These are phyloP conservation scores for Meloidogyne floridensis DNA, from an alignment of 1,140 invertebrate genomes.

Conservation along the genomic window DNA sequence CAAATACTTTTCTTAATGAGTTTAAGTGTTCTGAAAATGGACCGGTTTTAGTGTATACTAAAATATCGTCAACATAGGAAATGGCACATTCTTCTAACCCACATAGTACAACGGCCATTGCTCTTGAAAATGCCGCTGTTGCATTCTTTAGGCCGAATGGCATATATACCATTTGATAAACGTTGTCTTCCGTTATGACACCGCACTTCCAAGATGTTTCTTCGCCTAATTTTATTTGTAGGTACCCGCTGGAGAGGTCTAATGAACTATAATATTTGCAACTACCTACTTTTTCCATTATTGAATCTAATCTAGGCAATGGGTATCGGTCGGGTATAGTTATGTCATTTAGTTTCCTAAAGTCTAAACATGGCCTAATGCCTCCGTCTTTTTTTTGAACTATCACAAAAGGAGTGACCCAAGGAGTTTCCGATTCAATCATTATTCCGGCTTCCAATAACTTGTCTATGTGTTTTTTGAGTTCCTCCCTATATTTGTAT, in stretches of 20 bases:
- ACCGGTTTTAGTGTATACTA: conserved; percentile 15
- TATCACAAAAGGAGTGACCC: conserved; percentile 11
- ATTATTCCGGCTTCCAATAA: conserved; percentile 6
- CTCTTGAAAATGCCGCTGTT: conserved; percentile 8
- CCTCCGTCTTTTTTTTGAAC: conserved; percentile 22
- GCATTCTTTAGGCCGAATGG: conserved; percentile 23
- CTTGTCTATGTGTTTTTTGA: conserved; percentile 21
- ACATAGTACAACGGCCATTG: neutral
- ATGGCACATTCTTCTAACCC: conserved; percentile 16
- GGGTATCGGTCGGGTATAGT: conserved; percentile 7
- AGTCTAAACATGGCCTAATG: conserved; percentile 12
- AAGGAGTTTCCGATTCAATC: conserved; percentile 26
- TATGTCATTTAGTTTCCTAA: conserved; percentile 19
- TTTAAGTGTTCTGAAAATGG: conserved; percentile 4
- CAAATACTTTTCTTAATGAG: conserved; percentile 1
- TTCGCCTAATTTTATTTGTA: conserved; percentile 7
- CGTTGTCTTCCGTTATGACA: conserved; percentile 11
- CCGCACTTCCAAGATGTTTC: conserved; percentile 9
- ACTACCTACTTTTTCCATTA: conserved; percentile 4
- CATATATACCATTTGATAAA: conserved; percentile 7
- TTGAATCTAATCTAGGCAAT: conserved; percentile 13
- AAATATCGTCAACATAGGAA: conserved; percentile 16
- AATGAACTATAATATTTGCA: conserved; percentile 3
- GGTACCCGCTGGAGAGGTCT: neutral
- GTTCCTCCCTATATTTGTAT: conserved; percentile 2